Conservation (phyloP, 2,797 vertebrate genomes). For the Amblyraja radiata region DNA sequence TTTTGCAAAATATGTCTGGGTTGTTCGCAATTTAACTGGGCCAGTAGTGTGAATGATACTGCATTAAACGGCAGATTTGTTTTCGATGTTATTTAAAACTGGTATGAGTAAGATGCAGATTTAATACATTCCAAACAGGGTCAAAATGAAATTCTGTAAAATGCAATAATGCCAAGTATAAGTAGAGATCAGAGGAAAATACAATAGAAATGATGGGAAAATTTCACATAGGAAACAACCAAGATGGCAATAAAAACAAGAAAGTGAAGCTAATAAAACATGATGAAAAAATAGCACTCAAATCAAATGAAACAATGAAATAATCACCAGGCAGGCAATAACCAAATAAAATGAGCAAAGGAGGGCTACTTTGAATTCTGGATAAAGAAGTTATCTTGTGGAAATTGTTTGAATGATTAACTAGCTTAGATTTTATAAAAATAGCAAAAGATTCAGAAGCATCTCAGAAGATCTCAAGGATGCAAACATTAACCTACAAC, state of each 20-base stretch:
- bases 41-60: not conserved
- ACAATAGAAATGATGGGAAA: not conserved
- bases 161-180: not conserved
- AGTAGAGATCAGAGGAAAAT: not conserved
- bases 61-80: not conserved
- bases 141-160: not conserved
- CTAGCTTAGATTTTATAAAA: not conserved
- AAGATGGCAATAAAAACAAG: not conserved
- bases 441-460: not conserved
- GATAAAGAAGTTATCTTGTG: not conserved
- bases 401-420: not conserved
- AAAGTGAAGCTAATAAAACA: not conserved
- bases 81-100: not conserved
- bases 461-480: too few relatives aligned
- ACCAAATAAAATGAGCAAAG: not conserved
- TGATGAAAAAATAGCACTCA: not conserved
- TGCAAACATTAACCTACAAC: too few relatives aligned
- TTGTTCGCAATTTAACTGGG: too few relatives aligned
- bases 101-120: not conserved
- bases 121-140: not conserved
- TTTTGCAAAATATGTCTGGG: too few relatives aligned
- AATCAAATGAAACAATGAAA: not conserved
- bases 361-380: not conserved
- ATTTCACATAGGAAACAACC: not conserved
- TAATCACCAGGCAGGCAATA: not conserved